Evolutionary conservation across 2,888 invertebrate species (phyloP).

Genomic region (Cerceris rybyensis): DNA sequence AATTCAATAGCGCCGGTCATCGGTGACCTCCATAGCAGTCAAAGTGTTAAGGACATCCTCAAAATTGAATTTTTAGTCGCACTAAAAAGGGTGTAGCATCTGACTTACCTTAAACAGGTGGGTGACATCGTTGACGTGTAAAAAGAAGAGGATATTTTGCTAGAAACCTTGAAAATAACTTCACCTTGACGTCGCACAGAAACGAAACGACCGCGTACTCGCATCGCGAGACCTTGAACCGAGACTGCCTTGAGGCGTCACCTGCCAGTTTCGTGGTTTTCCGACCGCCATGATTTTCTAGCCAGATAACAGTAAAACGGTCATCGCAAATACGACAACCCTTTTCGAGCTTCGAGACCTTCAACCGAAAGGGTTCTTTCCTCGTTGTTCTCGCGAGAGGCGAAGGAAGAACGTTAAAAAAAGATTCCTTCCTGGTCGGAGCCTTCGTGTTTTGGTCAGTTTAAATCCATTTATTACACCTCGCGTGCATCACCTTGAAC

Average conservation of each 20-base stretch:
- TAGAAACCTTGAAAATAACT: conserved; percentile 42
- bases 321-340: conserved; percentile 54
- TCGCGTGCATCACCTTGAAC: conserved; percentile 56
- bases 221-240: conserved; percentile 75
- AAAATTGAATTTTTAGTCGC: no score
- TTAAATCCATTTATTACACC: conserved; percentile 70
- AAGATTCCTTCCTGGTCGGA: conserved; percentile 36
- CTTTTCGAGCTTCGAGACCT: conserved; percentile 64
- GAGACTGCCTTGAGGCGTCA: conserved; percentile 71
- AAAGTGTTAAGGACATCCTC: no score
- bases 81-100: conserved; percentile 7
- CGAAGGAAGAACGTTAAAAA: neutral
- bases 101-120: conserved; percentile 57
- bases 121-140: conserved; percentile 23
- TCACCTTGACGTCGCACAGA: conserved; percentile 60
- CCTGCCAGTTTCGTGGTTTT: conserved; percentile 75
- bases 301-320: conserved; percentile 70
- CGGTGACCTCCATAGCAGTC: no score
- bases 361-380: conserved; percentile 36
- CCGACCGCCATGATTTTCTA: conserved; percentile 68
- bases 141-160: neutral
- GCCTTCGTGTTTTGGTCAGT: conserved; percentile 50
- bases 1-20: no score
- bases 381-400: conserved; percentile 11
- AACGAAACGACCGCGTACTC: conserved; percentile 51